phyloP scores from a whole-genome alignment of 2,888 invertebrate genomes.

The Microctonus brassicae region DNA sequence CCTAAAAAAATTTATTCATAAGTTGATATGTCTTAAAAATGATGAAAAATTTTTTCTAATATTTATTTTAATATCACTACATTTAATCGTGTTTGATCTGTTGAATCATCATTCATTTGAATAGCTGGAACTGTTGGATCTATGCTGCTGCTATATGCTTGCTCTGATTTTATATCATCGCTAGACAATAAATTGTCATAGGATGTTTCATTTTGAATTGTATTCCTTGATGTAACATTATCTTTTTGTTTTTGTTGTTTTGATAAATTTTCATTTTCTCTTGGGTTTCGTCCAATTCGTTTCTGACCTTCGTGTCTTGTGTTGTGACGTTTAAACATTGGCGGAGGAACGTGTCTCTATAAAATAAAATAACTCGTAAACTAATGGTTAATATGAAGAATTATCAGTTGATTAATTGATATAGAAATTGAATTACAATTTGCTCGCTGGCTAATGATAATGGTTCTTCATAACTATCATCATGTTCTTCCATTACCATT shows the following conservation, averaged over 20 bases:
- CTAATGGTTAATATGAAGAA: slow-evolving; percentile 18
- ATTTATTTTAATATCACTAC: slow-evolving; percentile 36
- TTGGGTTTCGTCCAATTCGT: slow-evolving; percentile 64
- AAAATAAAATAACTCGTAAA: slow-evolving; percentile 22
- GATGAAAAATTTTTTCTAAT: background rate
- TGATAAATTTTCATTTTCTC: slow-evolving; percentile 34
- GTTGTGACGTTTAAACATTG: slow-evolving; percentile 65
- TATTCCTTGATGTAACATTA: slow-evolving; percentile 30
- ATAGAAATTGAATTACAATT: slow-evolving; percentile 46
- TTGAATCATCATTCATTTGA: slow-evolving; percentile 56
- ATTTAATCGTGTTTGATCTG: slow-evolving; percentile 28
- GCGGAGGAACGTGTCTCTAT: slow-evolving; percentile 59
- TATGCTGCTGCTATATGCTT: slow-evolving; percentile 49
- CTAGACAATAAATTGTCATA: slow-evolving; percentile 36
- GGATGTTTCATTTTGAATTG: slow-evolving; percentile 28
- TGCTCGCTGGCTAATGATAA: slow-evolving; percentile 48
- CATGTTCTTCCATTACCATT: slow-evolving; percentile 63
- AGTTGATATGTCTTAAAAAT: background rate
- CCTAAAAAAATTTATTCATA: slow-evolving; percentile 43
- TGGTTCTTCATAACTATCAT: slow-evolving; percentile 57
- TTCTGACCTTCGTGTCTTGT: slow-evolving; percentile 70
- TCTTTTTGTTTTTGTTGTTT: slow-evolving; percentile 25
- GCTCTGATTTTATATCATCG: slow-evolving; percentile 49
- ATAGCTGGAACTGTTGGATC: slow-evolving; percentile 61
- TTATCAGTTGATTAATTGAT: background rate